These are phyloP conservation scores for Polydrusus pterygomalis DNA, from an alignment of 2,888 invertebrate species.

Conservation along the genomic window DNA sequence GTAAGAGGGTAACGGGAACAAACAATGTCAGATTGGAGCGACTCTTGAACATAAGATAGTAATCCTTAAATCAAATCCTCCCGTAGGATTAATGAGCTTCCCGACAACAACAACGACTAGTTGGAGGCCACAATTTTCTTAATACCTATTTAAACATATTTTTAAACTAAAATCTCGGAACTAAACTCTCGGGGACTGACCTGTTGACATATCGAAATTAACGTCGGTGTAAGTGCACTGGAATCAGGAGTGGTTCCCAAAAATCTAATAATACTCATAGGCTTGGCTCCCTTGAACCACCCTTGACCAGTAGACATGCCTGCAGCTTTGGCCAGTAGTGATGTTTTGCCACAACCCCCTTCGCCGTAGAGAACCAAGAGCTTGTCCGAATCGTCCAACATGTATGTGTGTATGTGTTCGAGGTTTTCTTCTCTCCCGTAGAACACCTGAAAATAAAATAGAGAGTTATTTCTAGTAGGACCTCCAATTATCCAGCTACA, in stretches of 20 bases:
- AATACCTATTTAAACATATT: too few species aligned
- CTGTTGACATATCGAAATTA: slow-evolving; percentile 97
- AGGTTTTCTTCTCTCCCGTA: slow-evolving; percentile 94
- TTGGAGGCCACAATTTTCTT: too few species aligned
- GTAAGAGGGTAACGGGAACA: too few species aligned
- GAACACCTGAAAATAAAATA: slow-evolving; percentile 79
- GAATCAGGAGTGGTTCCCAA: slow-evolving; percentile 98
- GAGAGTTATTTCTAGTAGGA: too few species aligned
- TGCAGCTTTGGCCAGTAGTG: slow-evolving; percentile 93
- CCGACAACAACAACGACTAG: too few species aligned
- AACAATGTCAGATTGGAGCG: too few species aligned
- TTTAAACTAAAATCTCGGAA: too few species aligned
- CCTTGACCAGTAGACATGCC: slow-evolving; percentile 81
- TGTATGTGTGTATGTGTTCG: slow-evolving; percentile 85
- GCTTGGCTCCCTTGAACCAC: slow-evolving; percentile 85
- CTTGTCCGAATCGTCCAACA: slow-evolving; percentile 89
- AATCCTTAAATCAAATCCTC: too few species aligned
- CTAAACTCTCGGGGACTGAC: slow-evolving; percentile 71
- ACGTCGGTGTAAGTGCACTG: slow-evolving; percentile 93
- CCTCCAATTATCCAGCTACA: too few species aligned
- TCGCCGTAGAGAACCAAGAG: slow-evolving; percentile 95
- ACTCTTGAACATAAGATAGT: too few species aligned
- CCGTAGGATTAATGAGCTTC: too few species aligned
- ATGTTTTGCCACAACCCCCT: slow-evolving; percentile 98
- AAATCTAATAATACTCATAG: slow-evolving; percentile 92